Conservation (phyloP, 35 echinoderm and acorn worm species). For the Antedon bifida region DNA sequence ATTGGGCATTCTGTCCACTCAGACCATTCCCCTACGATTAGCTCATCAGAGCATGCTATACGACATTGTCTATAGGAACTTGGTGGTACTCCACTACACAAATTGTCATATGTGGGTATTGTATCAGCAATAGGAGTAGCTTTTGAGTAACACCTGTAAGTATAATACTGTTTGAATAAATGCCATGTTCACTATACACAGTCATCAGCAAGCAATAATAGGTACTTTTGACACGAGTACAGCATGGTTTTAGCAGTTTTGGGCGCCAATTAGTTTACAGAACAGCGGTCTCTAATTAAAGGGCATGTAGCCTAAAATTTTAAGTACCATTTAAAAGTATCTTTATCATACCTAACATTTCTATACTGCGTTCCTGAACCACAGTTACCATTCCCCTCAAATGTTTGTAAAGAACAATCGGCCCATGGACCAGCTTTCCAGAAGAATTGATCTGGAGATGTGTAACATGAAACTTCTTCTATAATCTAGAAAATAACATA, state of each 20-base stretch:
- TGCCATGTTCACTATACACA: too few species aligned
- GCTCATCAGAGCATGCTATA: conserved; percentile 66
- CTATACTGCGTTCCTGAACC: background rate
- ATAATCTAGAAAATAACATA: background rate
- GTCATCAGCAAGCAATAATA: too few species aligned
- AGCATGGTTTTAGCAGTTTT: too few species aligned
- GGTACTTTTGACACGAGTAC: too few species aligned
- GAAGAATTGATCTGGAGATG: background rate
- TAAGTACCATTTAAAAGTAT: too few species aligned
- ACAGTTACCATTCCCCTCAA: background rate
- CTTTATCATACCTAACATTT: background rate
- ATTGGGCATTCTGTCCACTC: conserved; percentile 65
- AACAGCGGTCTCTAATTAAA: too few species aligned
- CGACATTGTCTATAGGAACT: conserved; percentile 9
- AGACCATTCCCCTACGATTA: conserved; percentile 72
- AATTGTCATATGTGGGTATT: conserved; percentile 10
- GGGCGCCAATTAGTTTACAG: too few species aligned
- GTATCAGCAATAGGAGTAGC: background rate
- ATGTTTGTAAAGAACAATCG: background rate
- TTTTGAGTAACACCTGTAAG: background rate
- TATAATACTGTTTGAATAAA: too few species aligned
- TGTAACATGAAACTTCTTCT: background rate
- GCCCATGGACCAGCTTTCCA: background rate
- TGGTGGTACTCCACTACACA: conserved; percentile 36
- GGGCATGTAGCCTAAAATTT: too few species aligned